These are phyloP conservation scores for Liposcelis brunnea DNA, from an alignment of 2,888 invertebrate species.

Conservation along the genomic window DNA sequence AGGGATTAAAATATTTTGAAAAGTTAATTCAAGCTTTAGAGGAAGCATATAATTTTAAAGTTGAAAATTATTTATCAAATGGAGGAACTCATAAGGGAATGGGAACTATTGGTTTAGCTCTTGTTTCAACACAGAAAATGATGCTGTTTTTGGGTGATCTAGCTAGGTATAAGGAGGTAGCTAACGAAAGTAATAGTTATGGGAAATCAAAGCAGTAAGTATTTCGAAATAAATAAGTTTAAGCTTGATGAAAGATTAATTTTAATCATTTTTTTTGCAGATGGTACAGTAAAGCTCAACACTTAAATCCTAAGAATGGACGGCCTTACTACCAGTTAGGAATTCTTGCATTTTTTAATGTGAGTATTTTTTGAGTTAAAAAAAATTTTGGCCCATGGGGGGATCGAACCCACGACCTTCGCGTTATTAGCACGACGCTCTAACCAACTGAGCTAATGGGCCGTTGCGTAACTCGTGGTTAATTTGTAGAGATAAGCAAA, in stretches of 20 bases:
- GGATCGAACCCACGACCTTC: conserved; percentile 60
- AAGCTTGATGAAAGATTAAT: conserved; percentile 11
- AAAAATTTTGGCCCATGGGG: conserved; percentile 41
- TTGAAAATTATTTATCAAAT: conserved; percentile 31
- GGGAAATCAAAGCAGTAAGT: conserved; percentile 54
- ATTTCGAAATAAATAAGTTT: conserved; percentile 10
- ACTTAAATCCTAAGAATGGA: conserved; percentile 87
- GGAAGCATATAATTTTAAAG: conserved; percentile 52
- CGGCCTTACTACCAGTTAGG: conserved; percentile 91
- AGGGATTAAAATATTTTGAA: conserved; percentile 60
- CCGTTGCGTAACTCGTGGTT: conserved; percentile 21
- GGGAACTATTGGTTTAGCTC: conserved; percentile 51
- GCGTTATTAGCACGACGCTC: conserved; percentile 61
- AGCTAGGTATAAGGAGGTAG: conserved; percentile 75
- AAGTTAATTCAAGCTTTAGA: conserved; percentile 53
- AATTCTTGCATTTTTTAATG: conserved; percentile 65
- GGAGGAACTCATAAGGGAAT: conserved; percentile 36
- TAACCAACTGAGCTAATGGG: conserved; percentile 61
- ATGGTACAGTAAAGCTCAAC: conserved; percentile 87
- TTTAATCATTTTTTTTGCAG: conserved; percentile 26
- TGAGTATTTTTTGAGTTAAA: conserved; percentile 28
- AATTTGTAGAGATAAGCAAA: too few relatives aligned
- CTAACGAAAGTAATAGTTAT: conserved; percentile 63
- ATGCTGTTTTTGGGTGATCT: conserved; percentile 84
- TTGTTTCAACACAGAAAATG: conserved; percentile 73